Conservation (phyloP, 2,113 vertebrate genomes). For the Miniopterus natalensis region DNA sequence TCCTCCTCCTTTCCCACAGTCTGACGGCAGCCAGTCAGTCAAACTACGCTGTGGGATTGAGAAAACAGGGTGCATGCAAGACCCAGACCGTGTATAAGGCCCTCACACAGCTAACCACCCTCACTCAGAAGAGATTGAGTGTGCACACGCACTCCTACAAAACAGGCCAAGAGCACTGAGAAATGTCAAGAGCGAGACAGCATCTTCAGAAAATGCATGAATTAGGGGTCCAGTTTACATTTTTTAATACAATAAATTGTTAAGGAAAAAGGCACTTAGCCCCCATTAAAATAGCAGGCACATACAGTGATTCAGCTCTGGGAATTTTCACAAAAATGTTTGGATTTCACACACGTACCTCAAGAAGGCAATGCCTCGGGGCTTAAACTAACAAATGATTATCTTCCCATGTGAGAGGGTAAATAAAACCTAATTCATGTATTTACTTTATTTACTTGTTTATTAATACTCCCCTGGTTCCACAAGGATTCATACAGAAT, state of each 20-base stretch:
- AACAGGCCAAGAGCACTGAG: not conserved
- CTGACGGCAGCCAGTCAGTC: not conserved
- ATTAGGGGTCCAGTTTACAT: not conserved
- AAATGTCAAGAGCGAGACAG: not conserved
- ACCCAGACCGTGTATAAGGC: not conserved
- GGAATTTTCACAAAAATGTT: slow-evolving; percentile 28
- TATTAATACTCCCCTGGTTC: slow-evolving; percentile 5
- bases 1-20: not conserved
- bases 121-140: not conserved
- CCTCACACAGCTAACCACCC: not conserved
- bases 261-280: not conserved
- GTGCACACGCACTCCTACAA: not conserved
- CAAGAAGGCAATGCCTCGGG: not conserved
- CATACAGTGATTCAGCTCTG: too few species aligned
- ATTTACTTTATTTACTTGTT: slow-evolving; percentile 53
- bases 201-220: not conserved
- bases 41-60: not conserved
- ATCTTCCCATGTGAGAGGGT: not conserved
- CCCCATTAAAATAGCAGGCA: not conserved
- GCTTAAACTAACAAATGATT: slow-evolving; percentile 54
- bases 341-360: not conserved
- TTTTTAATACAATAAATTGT: not conserved
- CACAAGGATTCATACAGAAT: not conserved
- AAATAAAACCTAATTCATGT: slow-evolving; percentile 50
- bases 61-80: not conserved